Conservation (phyloP, 2,113 vertebrate species). For the Calidris pygmaea region DNA sequence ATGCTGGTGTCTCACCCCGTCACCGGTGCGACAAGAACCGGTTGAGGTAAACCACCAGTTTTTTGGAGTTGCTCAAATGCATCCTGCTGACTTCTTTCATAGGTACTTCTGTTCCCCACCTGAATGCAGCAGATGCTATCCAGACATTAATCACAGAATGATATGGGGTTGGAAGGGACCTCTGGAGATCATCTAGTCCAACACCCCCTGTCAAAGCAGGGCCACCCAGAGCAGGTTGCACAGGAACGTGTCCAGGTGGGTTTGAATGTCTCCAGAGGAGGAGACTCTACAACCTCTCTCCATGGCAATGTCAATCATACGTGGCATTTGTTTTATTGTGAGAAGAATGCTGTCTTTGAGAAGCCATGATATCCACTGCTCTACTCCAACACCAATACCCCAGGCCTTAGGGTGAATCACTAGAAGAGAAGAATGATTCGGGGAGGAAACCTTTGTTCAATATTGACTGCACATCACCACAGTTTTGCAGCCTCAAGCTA, state of each 20-base stretch:
- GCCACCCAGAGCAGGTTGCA: not conserved
- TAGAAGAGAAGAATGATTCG: not conserved
- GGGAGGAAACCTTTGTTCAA: not conserved
- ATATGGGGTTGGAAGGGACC: not conserved
- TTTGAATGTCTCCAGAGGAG: not conserved
- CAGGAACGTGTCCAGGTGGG: not conserved
- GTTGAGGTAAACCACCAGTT: not conserved
- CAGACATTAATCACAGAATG: not conserved
- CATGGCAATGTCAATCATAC: not conserved
- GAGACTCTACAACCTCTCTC: not conserved
- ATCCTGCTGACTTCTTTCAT: not conserved
- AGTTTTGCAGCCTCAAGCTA: not conserved
- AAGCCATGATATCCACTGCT: not conserved
- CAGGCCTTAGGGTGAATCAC: not conserved
- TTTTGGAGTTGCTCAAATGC: not conserved
- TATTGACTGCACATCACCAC: not conserved
- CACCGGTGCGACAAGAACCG: accelerated
- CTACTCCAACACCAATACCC: accelerated
- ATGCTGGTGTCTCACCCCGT: not conserved
- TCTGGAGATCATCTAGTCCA: not conserved
- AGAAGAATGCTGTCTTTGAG: not conserved
- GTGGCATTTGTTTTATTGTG: not conserved
- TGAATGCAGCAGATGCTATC: not conserved
- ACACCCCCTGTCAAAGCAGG: not conserved
- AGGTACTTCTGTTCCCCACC: not conserved